Evolutionary conservation across 2,888 invertebrate genomes (phyloP), one percentile per base, ranked within the genome.

Genomic region (Drosophila heteroneura): DNA sequence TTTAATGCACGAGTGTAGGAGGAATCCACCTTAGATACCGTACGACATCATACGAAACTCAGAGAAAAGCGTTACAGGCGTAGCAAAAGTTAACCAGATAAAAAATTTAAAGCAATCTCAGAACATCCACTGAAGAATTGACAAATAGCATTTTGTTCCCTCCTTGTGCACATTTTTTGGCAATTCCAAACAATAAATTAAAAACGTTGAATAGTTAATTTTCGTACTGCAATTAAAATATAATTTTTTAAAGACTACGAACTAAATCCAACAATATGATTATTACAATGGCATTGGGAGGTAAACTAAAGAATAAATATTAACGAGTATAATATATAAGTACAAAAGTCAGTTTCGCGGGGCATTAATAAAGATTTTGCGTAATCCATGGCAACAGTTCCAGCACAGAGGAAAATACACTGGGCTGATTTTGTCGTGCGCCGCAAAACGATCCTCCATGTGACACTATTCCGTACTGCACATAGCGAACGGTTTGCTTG

Each of bases 381-480:
- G 92, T 91, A 63, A 96, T 95, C 95, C 95, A 96, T 47, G 93
- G 93, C 5, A 95, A 83, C 83, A 94, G 95, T 65, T 94, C 87
- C 0, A 94, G 71, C 0, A 95, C 93, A 1, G 94, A 94, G 0
- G 95, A 92, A 84, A 95, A 96, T 7, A 96, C 94, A 1, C 94
- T 95, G 0, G 95, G 95, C 64, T 78, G 85, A 10, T 80, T 92
- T 28, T 63, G 91, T 0, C 95, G 95, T 1, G 44, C 51, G 16
- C 92, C 93, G 81, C 96, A 96, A 1, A 93, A 89, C 0, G 92
- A 91, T 0, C 95, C 94, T 0, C 96, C 96, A 76, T 95, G 95
- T 0, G 96, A 96, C 0, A 96, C 96, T 0, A 96, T 92, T 7
- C 96, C 96, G 57, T 89, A 92, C 69, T 93, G 93, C 4, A 93